These are phyloP conservation scores for Ceyx erithaca DNA, from an alignment of 2,797 vertebrate species.

Conservation along the genomic window DNA sequence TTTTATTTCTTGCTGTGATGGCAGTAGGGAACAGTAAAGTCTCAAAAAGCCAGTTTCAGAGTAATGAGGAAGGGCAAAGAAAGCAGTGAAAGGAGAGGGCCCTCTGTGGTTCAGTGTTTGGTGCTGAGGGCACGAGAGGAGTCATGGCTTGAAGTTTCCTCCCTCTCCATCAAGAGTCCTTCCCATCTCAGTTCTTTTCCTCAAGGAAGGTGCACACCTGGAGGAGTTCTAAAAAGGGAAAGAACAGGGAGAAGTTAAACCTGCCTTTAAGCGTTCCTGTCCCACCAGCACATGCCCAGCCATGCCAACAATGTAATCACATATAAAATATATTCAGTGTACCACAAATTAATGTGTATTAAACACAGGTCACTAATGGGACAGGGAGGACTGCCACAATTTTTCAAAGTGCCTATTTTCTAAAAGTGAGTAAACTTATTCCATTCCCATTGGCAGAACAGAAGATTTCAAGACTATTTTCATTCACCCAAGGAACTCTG, in stretches of 20 bases:
- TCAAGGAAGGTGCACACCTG: constrained; percentile 57
- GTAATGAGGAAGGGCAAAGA: not conserved
- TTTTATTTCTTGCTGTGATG: constrained; percentile 55
- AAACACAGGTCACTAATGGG: not conserved
- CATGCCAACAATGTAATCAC: rapidly evolving
- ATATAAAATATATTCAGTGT: not conserved
- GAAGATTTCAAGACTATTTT: not conserved
- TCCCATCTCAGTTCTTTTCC: not conserved
- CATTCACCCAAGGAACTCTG: not conserved
- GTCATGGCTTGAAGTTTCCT: not conserved
- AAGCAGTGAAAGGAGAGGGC: constrained; percentile 5
- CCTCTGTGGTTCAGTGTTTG: rapidly evolving
- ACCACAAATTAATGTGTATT: not conserved
- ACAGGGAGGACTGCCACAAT: rapidly evolving
- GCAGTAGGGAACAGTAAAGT: not conserved
- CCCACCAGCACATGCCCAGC: not conserved
- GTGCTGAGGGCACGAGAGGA: not conserved
- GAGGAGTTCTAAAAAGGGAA: constrained; percentile 43
- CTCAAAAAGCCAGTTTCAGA: constrained; percentile 11
- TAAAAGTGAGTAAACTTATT: not conserved
- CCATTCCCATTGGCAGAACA: not conserved
- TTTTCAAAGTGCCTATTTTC: not conserved
- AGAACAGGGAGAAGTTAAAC: not conserved
- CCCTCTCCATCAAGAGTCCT: not conserved
- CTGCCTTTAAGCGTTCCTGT: rapidly evolving